A percentile compares a stretch with the other conserved stretches of the same genome.
Evolutionary conservation across 2,888 invertebrate species (phyloP).

Genomic region (Fissipunctia ypsillon): DNA sequence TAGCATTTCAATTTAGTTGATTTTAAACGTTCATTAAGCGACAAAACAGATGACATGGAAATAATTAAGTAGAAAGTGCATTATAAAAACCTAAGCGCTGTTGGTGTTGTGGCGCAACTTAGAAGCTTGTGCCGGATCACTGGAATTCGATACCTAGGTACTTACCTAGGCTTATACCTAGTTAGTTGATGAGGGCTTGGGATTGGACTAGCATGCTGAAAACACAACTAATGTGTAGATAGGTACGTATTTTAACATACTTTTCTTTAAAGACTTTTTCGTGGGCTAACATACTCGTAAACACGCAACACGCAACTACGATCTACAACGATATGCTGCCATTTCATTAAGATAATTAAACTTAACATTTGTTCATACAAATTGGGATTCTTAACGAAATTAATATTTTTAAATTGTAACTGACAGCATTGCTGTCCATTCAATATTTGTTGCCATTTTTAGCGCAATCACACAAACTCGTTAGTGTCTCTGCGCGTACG

Average conservation of each 20-base stretch:
- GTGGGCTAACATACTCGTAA: not conserved
- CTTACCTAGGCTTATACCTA: not conserved
- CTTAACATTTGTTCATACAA: not conserved
- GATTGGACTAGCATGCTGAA: not conserved
- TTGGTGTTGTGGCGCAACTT: constrained; percentile 17
- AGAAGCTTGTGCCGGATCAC: not conserved
- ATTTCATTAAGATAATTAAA: not conserved
- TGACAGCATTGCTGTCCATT: constrained; percentile 22
- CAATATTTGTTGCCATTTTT: constrained; percentile 34
- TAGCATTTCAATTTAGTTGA: constrained; percentile 15
- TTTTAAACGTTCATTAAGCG: constrained; percentile 16
- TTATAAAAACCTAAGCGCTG: constrained; percentile 34
- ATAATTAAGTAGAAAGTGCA: constrained; percentile 58
- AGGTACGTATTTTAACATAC: not conserved
- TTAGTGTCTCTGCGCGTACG: constrained; percentile 31
- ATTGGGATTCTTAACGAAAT: constrained; percentile 10
- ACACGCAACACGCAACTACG: not conserved
- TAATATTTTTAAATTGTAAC: constrained; percentile 7
- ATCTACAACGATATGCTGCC: not conserved
- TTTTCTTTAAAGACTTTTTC: not conserved
- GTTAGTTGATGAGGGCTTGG: not conserved
- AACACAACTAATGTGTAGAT: not conserved
- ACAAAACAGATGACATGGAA: constrained; percentile 26
- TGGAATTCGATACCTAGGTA: not conserved
- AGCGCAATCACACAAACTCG: constrained; percentile 26